Base-by-base conservation (phyloP, 2,888 invertebrate species). In the Sisyra terminalis region DNA sequence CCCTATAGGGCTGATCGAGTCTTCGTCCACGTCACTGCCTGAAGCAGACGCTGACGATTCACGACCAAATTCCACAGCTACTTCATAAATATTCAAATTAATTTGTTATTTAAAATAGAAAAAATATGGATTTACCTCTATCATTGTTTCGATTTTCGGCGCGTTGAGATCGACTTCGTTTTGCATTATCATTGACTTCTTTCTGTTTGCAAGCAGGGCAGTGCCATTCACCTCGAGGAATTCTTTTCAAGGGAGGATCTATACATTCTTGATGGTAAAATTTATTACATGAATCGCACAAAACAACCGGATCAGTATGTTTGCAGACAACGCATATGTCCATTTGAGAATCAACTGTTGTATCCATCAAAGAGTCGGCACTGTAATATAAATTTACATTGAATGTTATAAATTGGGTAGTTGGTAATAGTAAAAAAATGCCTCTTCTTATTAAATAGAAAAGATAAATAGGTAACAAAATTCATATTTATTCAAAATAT, bases 211-310 rank as follows among this genome's bases (percentile, higher is more conserved):
- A 82, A 31, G 63, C 58, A 9, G 60, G 60, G 54, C 81, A 81
- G 3, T 61, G 59, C 73, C 78, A 82, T 40, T 66, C 67, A 3
- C 72, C 70, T 31, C 77, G 65, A 0, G 78, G 79, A 11, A 67
- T 59, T 47, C 75, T 66, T 48, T 70, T 64, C 29, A 80, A 55
- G 1, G 73, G 73, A 8, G 73, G 71, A 35, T 74, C 71, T 35
- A 70, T 63, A 60, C 89, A 90, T 58, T 84, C 80, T 40, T 76
- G 61, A 61, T 90, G 89, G 61, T 70, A 83, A 48, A 70, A 64
- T 41, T 64, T 63, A 3, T 62, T 57, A 61, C 85, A 85, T 13
- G 61, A 59, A 40, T 69, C 67, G 55, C 85, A 85, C 16, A 63
- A 65, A 8, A 75, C 67, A 39, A 83, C 64, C 43, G 71, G 67